Evolutionary conservation across 2,113 vertebrate species (phyloP).

Genomic region (Cebus imitator): DNA sequence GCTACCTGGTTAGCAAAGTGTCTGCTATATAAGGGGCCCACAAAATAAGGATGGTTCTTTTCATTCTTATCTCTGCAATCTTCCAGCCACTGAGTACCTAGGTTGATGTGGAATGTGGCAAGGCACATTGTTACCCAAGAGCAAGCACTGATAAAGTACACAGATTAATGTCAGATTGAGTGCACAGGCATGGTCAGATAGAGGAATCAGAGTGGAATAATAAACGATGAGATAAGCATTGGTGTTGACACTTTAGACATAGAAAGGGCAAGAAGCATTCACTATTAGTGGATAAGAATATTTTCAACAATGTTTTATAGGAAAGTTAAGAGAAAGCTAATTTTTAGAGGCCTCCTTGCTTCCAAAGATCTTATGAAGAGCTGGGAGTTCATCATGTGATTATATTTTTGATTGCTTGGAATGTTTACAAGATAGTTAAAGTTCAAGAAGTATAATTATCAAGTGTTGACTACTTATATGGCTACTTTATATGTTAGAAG

Average conservation of each 20-base stretch:
- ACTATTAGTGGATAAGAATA: background rate
- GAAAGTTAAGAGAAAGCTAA: background rate
- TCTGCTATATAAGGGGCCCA: background rate
- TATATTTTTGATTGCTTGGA: background rate
- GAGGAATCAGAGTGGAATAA: background rate
- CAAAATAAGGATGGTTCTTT: background rate
- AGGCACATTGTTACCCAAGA: background rate
- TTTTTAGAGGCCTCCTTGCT: background rate
- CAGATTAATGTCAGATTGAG: background rate
- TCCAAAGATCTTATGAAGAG: background rate
- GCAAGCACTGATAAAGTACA: background rate
- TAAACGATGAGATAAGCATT: background rate
- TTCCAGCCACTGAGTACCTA: background rate
- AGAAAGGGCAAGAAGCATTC: background rate
- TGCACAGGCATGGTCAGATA: background rate
- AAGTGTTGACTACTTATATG: background rate
- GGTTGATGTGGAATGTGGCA: background rate
- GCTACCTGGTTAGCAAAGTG: background rate
- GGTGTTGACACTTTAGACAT: background rate
- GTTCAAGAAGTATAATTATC: background rate
- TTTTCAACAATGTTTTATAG: background rate
- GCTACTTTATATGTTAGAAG: background rate
- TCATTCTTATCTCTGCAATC: background rate
- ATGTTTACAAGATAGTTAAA: background rate
- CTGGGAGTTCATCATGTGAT: background rate